phyloP scores from a whole-genome alignment of 2,113 vertebrate genomes.

The Bambusicola thoracicus region DNA sequence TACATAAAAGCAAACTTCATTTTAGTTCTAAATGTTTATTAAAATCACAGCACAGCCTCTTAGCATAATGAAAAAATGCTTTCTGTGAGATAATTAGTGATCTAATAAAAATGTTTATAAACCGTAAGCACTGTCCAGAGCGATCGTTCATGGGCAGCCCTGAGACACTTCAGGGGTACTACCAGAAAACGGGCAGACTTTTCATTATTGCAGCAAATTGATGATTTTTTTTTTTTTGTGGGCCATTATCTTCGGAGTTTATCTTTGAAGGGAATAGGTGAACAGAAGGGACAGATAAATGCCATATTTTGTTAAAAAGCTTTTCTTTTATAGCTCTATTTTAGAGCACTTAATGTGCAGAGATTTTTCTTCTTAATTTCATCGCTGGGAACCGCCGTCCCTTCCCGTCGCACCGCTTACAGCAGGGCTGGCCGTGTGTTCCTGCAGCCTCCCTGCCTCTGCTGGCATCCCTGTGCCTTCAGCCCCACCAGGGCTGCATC shows the following conservation, averaged over 20 bases:
- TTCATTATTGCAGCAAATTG: background rate
- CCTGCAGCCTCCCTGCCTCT: background rate
- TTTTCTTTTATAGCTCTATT: background rate
- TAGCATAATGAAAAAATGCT: background rate
- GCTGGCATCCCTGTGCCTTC: background rate
- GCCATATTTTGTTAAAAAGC: background rate
- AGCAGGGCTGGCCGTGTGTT: background rate
- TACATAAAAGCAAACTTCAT: background rate
- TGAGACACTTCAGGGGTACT: background rate
- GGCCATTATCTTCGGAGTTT: background rate
- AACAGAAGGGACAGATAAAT: slow-evolving; percentile 36
- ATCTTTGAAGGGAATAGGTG: slow-evolving; percentile 6
- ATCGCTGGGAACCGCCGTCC: background rate
- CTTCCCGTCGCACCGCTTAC: background rate
- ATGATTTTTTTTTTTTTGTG: background rate
- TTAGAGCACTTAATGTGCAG: background rate
- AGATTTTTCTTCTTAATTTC: background rate
- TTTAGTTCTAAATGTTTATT: slow-evolving; percentile 30
- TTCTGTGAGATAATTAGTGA: slow-evolving; percentile 34
- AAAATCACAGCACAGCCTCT: background rate
- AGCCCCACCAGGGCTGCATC: background rate
- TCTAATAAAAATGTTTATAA: slow-evolving; percentile 69
- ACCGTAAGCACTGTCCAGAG: slow-evolving; percentile 8
- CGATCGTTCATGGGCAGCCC: background rate
- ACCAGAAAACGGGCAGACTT: slow-evolving; percentile 1